Conservation (phyloP, 2,113 vertebrate species). For the Oncorhynchus mykiss region DNA sequence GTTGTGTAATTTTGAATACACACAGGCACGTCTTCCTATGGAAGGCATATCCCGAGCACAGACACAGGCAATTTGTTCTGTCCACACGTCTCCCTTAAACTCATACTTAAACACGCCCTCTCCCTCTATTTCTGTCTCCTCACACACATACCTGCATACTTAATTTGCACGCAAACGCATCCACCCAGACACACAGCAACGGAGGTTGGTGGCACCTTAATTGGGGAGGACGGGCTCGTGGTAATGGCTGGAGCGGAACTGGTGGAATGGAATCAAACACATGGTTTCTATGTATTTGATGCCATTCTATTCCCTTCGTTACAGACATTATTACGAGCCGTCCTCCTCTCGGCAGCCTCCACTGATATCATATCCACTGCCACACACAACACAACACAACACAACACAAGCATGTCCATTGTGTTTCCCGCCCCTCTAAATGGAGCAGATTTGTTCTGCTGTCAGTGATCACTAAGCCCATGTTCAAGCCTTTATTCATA, state of each 20-base stretch:
- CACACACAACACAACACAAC: neutral
- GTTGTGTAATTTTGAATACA: constrained; percentile 37
- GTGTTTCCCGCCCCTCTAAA: constrained; percentile 27
- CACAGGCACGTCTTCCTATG: constrained; percentile 5
- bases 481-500: constrained; percentile 49
- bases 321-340: too few relatives aligned
- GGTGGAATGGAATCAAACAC: neutral
- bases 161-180: constrained; percentile 9
- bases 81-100: neutral
- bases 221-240: too few relatives aligned
- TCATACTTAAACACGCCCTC: neutral
- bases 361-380: too few relatives aligned
- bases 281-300: too few relatives aligned
- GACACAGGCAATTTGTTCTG: constrained; percentile 21
- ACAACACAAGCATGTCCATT: neutral
- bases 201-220: too few relatives aligned
- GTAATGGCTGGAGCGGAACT: too few relatives aligned
- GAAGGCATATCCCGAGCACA: constrained; percentile 33
- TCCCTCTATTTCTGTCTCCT: neutral
- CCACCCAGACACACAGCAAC: too few relatives aligned
- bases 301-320: too few relatives aligned
- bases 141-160: constrained; percentile 14
- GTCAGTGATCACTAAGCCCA: constrained; percentile 16
- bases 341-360: too few relatives aligned
- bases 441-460: constrained; percentile 53